These are phyloP conservation scores for Chloropsis hardwickii DNA, from an alignment of 2,113 vertebrate genomes.

Conservation along the genomic window DNA sequence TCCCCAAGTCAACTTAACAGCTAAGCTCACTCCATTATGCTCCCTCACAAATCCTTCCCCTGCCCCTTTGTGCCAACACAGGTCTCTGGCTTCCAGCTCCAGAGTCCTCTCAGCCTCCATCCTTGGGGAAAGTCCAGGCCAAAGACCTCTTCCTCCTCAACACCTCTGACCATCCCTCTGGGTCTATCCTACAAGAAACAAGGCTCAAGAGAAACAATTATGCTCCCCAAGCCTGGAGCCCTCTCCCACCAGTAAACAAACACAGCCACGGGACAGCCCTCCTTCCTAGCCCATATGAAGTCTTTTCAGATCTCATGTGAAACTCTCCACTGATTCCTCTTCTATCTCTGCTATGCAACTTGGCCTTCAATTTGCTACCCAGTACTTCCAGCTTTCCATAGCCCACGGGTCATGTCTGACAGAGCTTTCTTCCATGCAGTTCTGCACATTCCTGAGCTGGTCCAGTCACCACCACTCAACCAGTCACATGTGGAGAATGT, in stretches of 20 bases:
- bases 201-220: background rate
- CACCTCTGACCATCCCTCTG: background rate
- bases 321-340: background rate
- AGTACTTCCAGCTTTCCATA: background rate
- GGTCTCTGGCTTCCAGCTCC: background rate
- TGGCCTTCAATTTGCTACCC: background rate
- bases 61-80: background rate
- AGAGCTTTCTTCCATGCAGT: background rate
- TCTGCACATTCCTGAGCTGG: background rate
- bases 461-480: background rate
- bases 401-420: background rate
- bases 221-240: background rate
- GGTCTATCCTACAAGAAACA: background rate
- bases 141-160: background rate
- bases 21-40: background rate
- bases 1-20: slow-evolving; percentile 4
- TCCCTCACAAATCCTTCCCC: background rate
- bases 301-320: background rate
- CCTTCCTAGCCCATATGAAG: background rate
- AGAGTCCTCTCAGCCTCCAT: background rate
- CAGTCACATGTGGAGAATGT: fast-evolving
- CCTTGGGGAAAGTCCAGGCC: background rate
- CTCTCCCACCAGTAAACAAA: background rate
- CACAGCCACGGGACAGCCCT: background rate
- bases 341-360: background rate